A percentile compares a stretch with the other conserved stretches of the same genome.
phyloP scores from a whole-genome alignment of 2,113 vertebrate genomes.

The Nannobrachium achirus region DNA sequence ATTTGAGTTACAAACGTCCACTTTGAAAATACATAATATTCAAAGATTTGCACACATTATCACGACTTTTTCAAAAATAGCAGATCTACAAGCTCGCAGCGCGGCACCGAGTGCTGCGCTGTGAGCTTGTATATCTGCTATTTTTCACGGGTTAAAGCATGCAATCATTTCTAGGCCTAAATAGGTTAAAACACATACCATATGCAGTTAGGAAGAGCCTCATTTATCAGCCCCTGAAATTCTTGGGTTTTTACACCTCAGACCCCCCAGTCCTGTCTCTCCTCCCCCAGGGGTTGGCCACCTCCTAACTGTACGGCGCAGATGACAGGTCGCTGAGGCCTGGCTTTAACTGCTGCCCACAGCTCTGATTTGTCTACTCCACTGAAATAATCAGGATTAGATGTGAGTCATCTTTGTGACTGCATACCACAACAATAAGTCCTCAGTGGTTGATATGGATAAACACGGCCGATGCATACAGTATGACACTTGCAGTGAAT shows the following conservation, averaged over 20 bases:
- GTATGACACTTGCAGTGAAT: conserved; percentile 14
- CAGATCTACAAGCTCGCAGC: too few relatives aligned
- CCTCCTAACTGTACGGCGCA: conserved; percentile 72
- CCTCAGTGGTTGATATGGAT: conserved; percentile 1
- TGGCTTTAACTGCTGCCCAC: conserved; percentile 65
- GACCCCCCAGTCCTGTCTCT: conserved; percentile 77
- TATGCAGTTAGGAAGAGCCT: conserved; percentile 81
- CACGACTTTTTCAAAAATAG: too few relatives aligned
- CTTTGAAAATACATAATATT: too few relatives aligned
- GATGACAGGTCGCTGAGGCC: conserved; percentile 74
- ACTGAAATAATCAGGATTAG: conserved; percentile 59
- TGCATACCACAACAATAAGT: neutral
- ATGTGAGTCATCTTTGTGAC: conserved; percentile 44
- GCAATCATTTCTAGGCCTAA: too few relatives aligned
- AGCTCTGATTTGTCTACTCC: conserved; percentile 57
- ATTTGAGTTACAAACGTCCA: too few relatives aligned
- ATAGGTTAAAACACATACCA: conserved; percentile 83
- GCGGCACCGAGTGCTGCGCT: too few relatives aligned
- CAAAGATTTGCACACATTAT: too few relatives aligned
- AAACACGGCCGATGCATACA: neutral
- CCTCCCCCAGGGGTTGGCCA: conserved; percentile 69
- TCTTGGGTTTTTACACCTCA: conserved; percentile 78
- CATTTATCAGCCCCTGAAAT: conserved; percentile 80
- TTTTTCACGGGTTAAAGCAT: too few relatives aligned
- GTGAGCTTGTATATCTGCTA: too few relatives aligned